Evolutionary conservation across 2,888 invertebrate genomes (phyloP).

Genomic region (Spilosoma lubricipeda): DNA sequence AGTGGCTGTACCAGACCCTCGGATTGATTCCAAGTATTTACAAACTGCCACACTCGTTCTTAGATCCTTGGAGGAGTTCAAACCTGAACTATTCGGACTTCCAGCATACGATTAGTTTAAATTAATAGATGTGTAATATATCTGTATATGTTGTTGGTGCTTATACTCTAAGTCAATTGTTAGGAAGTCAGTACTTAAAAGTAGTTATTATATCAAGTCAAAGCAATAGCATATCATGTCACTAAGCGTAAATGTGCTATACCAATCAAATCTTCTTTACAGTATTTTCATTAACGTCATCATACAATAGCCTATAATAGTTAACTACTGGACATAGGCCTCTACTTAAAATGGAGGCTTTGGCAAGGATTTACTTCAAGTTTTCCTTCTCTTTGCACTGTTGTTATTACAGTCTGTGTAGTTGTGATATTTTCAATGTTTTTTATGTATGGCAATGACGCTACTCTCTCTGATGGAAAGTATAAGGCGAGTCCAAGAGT

Average conservation of each 20-base stretch:
- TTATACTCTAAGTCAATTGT: constrained; percentile 41
- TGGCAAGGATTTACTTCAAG: neutral
- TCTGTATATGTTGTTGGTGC: constrained; percentile 35
- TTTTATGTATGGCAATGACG: no score
- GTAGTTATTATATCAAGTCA: neutral
- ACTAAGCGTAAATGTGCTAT: constrained; percentile 1
- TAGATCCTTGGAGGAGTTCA: constrained; percentile 91
- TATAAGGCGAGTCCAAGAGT: no score
- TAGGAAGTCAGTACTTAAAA: constrained; percentile 26
- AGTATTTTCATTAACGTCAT: neutral
- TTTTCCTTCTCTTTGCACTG: no score
- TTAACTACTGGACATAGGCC: no score
- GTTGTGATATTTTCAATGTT: no score
- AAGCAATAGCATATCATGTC: neutral
- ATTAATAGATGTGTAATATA: neutral
- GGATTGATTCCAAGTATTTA: constrained; percentile 63
- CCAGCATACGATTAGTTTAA: constrained; percentile 78
- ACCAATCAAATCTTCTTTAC: neutral
- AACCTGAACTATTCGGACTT: constrained; percentile 93
- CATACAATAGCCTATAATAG: no score
- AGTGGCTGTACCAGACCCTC: constrained; percentile 91
- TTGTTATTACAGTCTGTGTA: no score
- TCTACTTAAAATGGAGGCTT: no score
- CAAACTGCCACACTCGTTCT: constrained; percentile 89
- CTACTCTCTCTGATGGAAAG: no score